Base-by-base conservation (phyloP, 1,140 invertebrate species). In the Apocrypta bakeri region DNA sequence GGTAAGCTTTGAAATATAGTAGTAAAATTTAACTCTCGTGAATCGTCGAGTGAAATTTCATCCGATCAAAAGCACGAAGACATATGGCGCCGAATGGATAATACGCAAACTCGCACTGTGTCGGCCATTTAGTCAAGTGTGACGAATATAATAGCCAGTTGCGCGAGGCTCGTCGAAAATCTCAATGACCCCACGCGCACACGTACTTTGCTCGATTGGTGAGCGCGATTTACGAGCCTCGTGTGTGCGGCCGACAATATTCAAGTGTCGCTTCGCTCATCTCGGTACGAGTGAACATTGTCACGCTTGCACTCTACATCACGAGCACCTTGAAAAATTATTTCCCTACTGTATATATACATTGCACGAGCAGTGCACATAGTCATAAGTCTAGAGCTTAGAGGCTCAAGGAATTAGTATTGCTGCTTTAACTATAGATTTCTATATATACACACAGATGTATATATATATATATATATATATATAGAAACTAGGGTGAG, bases 151-250 rank as follows among this genome's bases (percentile, higher is more conserved):
- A 79, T 56, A 21, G 76, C 27, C 8, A 31, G 12, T 17, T 61
- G n/a, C n/a, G 6, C n/a, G n/a, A n/a, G n/a, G 63, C 17, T 31
- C 21, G 61, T 77, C 75, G 76, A 78, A 78, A 78, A 78, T 66
- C 76, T 78, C 56, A 14, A n/a, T 37, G 48, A 21, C n/a, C n/a
- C n/a, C n/a, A 14, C 29, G 24, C 33, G 1, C 11, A 1, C 37
- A 78, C 76, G 76, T 64, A 78, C 76, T 78, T 78, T 68, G 24
- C 63, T 68, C 63, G 76, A 78, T 78, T 78, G 76, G 64, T 25
- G 21, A 24, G 25, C 17, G 37, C 33, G 40, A 73, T 73, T 73
- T 40, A 73, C 40, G 33, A 73, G n/a, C 71, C n/a, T n/a, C 33
- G 37, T 73, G 8, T n/a, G 2, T 33, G 11, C 31, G n/a, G 7